Evolutionary conservation across 2,113 vertebrate genomes (phyloP), one percentile per base, ranked within the genome.

Genomic region (Nymphicus hollandicus): DNA sequence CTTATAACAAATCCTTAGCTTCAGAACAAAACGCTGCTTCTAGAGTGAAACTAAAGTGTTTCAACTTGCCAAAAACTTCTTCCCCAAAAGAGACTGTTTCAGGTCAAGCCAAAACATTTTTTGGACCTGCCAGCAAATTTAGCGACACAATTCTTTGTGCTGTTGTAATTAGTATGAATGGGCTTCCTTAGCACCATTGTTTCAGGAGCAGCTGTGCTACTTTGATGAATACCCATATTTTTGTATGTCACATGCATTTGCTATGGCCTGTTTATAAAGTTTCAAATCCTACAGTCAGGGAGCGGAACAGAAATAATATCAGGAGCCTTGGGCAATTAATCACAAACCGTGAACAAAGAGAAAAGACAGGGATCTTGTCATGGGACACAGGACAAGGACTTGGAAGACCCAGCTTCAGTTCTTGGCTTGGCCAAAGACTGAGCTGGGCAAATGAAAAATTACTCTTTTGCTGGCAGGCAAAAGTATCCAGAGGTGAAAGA

Each of bases 161-260:
- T 71, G 85, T 94, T 96, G 87, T 96, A 96, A 96, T 95, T 93
- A 91, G 89, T 95, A 96, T 95, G 93, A 96, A 95, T 95, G 91
- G 91, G 88, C 66, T 95, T 93, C 92, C 91, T 94, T 69, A 94
- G 92, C 77, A 84, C 70, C 92, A 95, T 94, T 96, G 95, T 96
- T 95, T 79, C 77, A 41, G 91, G 49, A 95, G 91, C 94, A 96
- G 93, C 96, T 96, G 96, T 86, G 90, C 92, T 94, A 22, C 92
- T 91, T 89, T 95, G 96, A 97, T 95, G 93, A 97, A 96, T 96
- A 91, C 86, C 53, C 94, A 55, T 93, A 92, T 94, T 97, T 96
- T 84, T 91, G 89, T 76, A 69, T 61, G 83, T 91, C 91, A 79
- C 81, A 87, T 39, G 78, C 88, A 89, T 95, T 96, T 93, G 86